Percentiles rank a stretch among this genome's conserved stretches.
phyloP scores from a whole-genome alignment of 2,797 vertebrate species.

The Aulostomus chinensis region DNA sequence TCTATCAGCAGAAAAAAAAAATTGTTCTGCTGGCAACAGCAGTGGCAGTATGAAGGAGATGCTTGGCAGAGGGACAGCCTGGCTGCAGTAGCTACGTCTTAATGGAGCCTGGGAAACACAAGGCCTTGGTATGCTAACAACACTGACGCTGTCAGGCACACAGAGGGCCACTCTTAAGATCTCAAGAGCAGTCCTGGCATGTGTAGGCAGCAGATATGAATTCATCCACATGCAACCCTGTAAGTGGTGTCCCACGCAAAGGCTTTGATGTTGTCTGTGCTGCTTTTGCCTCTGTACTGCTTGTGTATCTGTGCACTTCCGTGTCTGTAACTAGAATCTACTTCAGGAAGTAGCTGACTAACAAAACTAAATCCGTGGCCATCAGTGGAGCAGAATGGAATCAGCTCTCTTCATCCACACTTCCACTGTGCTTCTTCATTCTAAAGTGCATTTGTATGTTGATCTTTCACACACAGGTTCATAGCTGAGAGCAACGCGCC shows the following conservation, averaged over 20 bases:
- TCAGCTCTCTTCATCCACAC: constrained; percentile 8
- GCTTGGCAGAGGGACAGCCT: constrained; percentile 51
- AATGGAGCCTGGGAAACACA: constrained; percentile 66
- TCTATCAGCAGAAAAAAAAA: no score
- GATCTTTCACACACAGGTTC: no score
- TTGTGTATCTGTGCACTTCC: constrained; percentile 23
- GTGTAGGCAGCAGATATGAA: constrained; percentile 40
- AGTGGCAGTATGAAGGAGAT: constrained; percentile 7
- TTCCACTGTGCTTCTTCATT: background rate
- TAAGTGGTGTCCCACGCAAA: constrained; percentile 41
- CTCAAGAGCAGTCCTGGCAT: constrained; percentile 47
- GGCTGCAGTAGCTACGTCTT: constrained; percentile 53
- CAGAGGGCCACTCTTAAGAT: constrained; percentile 57
- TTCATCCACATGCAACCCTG: constrained; percentile 39
- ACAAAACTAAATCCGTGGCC: constrained; percentile 23
- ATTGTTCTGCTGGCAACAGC: no score
- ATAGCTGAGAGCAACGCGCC: no score
- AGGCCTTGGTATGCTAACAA: constrained; percentile 66
- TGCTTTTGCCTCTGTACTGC: constrained; percentile 16
- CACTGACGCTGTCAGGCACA: constrained; percentile 57
- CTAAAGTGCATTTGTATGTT: no score
- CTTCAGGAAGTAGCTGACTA: constrained; percentile 35
- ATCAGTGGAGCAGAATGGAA: constrained; percentile 25
- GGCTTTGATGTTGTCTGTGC: constrained; percentile 51
- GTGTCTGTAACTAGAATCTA: constrained; percentile 30